Percentiles rank a stretch among this genome's conserved stretches.
Evolutionary conservation across 2,113 vertebrate species (phyloP).

Genomic region (Alaudala cheleensis): DNA sequence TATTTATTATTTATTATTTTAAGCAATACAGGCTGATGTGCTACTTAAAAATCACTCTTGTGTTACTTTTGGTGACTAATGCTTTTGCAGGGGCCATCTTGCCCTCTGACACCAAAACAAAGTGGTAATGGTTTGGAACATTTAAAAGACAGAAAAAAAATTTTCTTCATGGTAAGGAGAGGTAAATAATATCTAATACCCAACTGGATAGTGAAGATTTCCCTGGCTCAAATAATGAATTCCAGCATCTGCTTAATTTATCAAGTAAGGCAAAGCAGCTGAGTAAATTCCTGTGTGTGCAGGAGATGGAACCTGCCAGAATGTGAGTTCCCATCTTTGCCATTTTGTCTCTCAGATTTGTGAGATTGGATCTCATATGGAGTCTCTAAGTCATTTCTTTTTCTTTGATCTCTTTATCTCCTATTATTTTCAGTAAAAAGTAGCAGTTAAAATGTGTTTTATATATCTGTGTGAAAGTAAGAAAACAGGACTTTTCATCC

Average conservation of each 20-base stretch:
- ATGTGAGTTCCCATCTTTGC: not conserved
- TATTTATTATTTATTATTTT: no score
- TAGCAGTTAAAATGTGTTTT: not conserved
- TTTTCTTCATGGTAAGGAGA: not conserved
- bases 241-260: not conserved
- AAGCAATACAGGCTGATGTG: not conserved
- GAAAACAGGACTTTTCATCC: not conserved
- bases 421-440: not conserved
- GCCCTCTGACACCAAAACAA: not conserved
- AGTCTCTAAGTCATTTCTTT: not conserved
- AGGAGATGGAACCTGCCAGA: not conserved
- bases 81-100: not conserved
- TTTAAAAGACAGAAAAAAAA: rapidly evolving
- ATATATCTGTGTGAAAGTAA: not conserved
- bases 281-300: not conserved
- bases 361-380: not conserved
- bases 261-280: not conserved
- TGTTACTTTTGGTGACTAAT: no score
- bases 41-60: not conserved
- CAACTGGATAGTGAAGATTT: not conserved
- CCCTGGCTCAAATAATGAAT: not conserved
- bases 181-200: not conserved
- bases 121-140: not conserved
- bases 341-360: not conserved
- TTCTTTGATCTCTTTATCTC: not conserved